A percentile compares a stretch with the other conserved stretches of the same genome.
These are phyloP conservation scores for Grammomys surdaster DNA, from an alignment of 2,113 vertebrate species.

Conservation along the genomic window DNA sequence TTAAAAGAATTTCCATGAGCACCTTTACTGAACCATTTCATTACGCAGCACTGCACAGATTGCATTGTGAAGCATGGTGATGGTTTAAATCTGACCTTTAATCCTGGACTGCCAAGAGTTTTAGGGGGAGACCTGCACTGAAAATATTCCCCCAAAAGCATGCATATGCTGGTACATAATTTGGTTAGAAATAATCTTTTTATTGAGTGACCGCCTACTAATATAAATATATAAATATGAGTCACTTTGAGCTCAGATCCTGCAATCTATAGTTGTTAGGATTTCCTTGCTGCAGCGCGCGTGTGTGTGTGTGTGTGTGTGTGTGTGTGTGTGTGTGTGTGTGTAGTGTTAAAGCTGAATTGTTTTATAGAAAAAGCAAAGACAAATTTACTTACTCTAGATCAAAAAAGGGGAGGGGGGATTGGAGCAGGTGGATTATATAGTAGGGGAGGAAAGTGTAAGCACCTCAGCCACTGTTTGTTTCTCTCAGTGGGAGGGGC, in stretches of 20 bases:
- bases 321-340: background rate
- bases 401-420: background rate
- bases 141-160: slow-evolving; percentile 79
- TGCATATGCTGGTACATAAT: slow-evolving; percentile 75
- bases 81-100: slow-evolving; percentile 92
- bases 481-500: background rate
- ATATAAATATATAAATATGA: slow-evolving; percentile 75
- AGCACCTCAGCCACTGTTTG: background rate
- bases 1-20: slow-evolving; percentile 92
- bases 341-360: slow-evolving; percentile 67
- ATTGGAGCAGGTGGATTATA: slow-evolving; percentile 38
- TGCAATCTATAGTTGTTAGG: slow-evolving; percentile 46
- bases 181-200: slow-evolving; percentile 85
- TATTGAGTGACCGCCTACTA: slow-evolving; percentile 80
- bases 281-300: slow-evolving; percentile 38
- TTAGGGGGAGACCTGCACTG: slow-evolving; percentile 86
- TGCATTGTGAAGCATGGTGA: slow-evolving; percentile 91
- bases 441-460: background rate
- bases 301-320: slow-evolving; percentile 8
- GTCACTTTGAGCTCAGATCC: slow-evolving; percentile 62
- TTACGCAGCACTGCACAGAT: slow-evolving; percentile 92
- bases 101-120: slow-evolving; percentile 90
- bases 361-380: slow-evolving; percentile 78
- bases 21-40: slow-evolving; percentile 94
- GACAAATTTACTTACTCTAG: slow-evolving; percentile 63